Base-by-base conservation (phyloP, 1,140 invertebrate genomes). In the Drosophila mojavensis region DNA sequence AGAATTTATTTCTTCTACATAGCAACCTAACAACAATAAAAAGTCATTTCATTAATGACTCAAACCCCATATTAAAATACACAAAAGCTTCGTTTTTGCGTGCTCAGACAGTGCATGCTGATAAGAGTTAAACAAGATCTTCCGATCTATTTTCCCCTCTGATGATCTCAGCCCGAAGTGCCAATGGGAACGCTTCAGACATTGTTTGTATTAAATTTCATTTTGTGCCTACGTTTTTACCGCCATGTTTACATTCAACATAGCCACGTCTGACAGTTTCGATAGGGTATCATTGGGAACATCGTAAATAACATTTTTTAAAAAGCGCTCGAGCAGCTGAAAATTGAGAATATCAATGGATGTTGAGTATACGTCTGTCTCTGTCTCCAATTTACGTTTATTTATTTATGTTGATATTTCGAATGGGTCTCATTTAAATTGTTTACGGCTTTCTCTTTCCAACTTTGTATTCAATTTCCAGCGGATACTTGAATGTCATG, bases 161-260 rank as follows among this genome's bases (percentile, higher is more conserved):
- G 66, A 26, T 75, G 66, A 70, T 58, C 65, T 56, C 51, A 61
- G 41, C 59, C 24, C 6, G 15, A 53, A 43, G 24, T 50, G 4
- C 24, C n/a, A 58, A 13, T 17, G 13, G 20, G 13, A n/a, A 33
- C 6, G 7, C 24, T 45, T 24, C 11, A 65, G 58, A 41, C 48
- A 50, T 41, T 47, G 17, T 53, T 53, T 36, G 65, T 74, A 74
- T 88, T 77, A 33, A 56, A 51, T 86, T 88, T 56, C 83, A 78
- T 54, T 67, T 83, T 79, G 24, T 88, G 83, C 65, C 79, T 59
- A 82, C 76, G 76, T 63, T 58, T 86, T 79, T 53, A 50, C 76
- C 65, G 79, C 47, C 83, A 66, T 86, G 79, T 83, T 86, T 86
- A 79, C 59, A 41, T 43, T 83, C 24, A 59, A 58, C 50, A 67